Conservation (phyloP, 1,140 invertebrate species). For the Battus philenor region DNA sequence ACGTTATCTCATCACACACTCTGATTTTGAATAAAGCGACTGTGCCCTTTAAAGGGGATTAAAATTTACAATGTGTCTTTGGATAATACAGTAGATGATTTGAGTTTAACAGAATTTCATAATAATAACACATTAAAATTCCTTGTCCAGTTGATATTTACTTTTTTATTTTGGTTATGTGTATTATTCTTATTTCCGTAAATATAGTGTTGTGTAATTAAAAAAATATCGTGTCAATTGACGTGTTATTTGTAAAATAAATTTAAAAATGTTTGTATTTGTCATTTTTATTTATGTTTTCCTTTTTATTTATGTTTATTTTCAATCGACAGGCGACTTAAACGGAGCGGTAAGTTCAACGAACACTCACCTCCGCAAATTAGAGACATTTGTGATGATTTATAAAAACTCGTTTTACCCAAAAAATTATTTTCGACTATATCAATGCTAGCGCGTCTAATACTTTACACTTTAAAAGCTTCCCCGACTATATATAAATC, state of each 20-base stretch:
- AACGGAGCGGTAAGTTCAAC: slow-evolving; percentile 27
- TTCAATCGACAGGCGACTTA: slow-evolving; percentile 22
- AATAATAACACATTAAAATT: too few relatives aligned
- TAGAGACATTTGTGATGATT: slow-evolving; percentile 54
- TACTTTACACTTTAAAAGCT: slow-evolving; percentile 45
- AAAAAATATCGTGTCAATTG: too few relatives aligned
- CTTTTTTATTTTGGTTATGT: too few relatives aligned
- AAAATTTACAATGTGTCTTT: too few relatives aligned
- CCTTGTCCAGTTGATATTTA: too few relatives aligned
- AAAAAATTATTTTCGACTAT: slow-evolving; percentile 30
- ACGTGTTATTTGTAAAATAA: too few relatives aligned
- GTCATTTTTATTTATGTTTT: background rate
- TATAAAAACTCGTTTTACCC: slow-evolving; percentile 32
- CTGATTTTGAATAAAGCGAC: slow-evolving; percentile 1
- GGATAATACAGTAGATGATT: too few relatives aligned
- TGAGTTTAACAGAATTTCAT: too few relatives aligned
- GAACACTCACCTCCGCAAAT: slow-evolving; percentile 66
- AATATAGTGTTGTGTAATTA: too few relatives aligned
- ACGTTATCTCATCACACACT: slow-evolving; percentile 3
- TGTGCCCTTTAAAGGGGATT: slow-evolving; percentile 11
- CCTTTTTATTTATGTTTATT: background rate
- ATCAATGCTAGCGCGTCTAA: slow-evolving; percentile 56
- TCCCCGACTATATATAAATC: slow-evolving; percentile 37
- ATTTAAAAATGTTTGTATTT: too few relatives aligned
- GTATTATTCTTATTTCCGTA: too few relatives aligned